Percentiles rank a stretch among this genome's conserved stretches.
These are phyloP conservation scores for Herpetotheres cachinnans DNA, from an alignment of 2,113 vertebrate genomes.

Conservation along the genomic window DNA sequence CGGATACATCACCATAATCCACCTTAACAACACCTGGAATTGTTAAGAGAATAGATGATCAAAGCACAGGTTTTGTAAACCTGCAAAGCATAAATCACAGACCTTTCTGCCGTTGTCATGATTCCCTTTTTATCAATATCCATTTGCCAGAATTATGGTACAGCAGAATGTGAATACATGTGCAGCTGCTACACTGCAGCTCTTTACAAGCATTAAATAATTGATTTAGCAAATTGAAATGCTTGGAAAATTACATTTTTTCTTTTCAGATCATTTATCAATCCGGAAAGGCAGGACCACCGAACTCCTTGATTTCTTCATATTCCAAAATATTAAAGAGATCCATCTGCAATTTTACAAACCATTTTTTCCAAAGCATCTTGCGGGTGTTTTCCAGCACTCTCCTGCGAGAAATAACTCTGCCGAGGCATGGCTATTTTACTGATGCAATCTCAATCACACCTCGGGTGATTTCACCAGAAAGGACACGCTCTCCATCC, in stretches of 20 bases:
- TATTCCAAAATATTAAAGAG: background rate
- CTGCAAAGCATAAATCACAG: background rate
- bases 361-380: background rate
- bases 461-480: background rate
- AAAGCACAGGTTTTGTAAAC: background rate
- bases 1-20: constrained; percentile 92
- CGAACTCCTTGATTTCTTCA: background rate
- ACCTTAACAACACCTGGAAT: constrained; percentile 92
- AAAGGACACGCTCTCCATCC: background rate
- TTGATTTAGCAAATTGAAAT: background rate
- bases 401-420: background rate
- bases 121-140: background rate
- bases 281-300: background rate
- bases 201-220: background rate
- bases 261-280: background rate
- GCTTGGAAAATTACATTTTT: background rate
- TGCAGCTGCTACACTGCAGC: background rate
- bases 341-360: background rate
- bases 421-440: background rate
- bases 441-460: too few species aligned
- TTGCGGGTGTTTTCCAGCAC: background rate
- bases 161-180: background rate
- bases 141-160: background rate
- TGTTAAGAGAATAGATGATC: background rate
- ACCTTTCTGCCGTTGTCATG: background rate